A percentile compares a stretch with the other conserved stretches of the same genome.
Evolutionary conservation across 2,113 vertebrate genomes (phyloP).

Genomic region (Oxyruncus cristatus): DNA sequence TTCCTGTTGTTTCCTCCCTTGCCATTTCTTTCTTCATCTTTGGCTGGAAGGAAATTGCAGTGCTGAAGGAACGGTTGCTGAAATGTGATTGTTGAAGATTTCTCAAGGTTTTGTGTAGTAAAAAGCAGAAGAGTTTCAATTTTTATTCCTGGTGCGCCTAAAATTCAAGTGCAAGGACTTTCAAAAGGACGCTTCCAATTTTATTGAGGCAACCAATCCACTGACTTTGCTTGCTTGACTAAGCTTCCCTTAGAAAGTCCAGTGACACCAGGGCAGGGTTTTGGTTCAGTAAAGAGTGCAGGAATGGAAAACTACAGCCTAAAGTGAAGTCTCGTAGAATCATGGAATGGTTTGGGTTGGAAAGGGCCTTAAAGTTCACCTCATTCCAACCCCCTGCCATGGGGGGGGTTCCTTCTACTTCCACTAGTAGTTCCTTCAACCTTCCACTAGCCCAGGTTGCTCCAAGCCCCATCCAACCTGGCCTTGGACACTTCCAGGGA

Average conservation of each 20-base stretch:
- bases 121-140: background rate
- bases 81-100: rapidly evolving
- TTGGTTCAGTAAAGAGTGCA: background rate
- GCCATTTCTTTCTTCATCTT: background rate
- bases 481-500: background rate
- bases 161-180: background rate
- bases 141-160: background rate
- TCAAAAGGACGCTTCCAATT: background rate
- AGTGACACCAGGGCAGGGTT: background rate
- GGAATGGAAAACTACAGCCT: background rate
- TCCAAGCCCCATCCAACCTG: rapidly evolving
- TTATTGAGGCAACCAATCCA: background rate
- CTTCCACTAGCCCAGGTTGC: rapidly evolving
- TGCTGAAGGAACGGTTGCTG: background rate
- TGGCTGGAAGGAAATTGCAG: background rate
- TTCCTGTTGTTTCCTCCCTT: background rate
- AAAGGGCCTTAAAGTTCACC: background rate
- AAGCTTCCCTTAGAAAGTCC: background rate
- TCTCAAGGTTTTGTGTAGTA: background rate
- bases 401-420: too few species aligned
- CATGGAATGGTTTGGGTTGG: background rate
- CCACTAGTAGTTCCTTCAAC: too few species aligned
- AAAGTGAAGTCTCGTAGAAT: background rate
- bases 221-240: background rate
- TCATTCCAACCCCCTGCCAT: background rate